Percentiles rank a stretch among this genome's conserved stretches.
phyloP scores from a whole-genome alignment of 2,888 invertebrate species.

The Nesidiocoris tenuis region DNA sequence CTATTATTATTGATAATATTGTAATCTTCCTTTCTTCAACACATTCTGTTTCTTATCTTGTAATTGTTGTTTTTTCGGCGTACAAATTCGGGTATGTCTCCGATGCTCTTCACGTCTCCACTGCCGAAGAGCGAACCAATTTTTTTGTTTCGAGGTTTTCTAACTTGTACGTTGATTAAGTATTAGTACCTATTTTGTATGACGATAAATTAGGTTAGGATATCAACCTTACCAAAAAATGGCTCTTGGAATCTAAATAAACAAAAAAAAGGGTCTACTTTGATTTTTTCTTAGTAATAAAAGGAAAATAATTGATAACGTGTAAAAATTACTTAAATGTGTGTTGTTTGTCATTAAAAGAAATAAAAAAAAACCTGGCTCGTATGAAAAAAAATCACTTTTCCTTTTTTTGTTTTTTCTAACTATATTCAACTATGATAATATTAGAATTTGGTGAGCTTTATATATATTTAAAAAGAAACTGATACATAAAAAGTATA shows the following conservation, averaged over 20 bases:
- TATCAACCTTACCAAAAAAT: constrained; percentile 47
- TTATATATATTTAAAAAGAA: constrained; percentile 34
- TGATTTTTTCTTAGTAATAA: constrained; percentile 41
- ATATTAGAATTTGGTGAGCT: constrained; percentile 37
- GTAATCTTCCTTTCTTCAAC: background rate
- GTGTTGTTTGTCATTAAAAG: constrained; percentile 37
- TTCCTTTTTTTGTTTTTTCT: constrained; percentile 26
- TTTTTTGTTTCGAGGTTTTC: background rate
- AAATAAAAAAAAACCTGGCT: constrained; percentile 37
- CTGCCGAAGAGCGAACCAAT: background rate
- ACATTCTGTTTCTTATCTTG: background rate
- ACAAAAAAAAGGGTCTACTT: constrained; percentile 41
- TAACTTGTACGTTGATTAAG: background rate
- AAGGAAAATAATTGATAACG: constrained; percentile 31
- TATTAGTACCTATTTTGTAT: constrained; percentile 15
- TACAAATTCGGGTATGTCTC: too few species aligned
- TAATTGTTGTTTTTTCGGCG: too few species aligned
- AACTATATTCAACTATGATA: constrained; percentile 35
- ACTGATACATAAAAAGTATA: constrained; percentile 38
- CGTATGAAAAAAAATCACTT: constrained; percentile 34
- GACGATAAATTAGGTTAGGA: constrained; percentile 45
- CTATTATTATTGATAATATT: background rate
- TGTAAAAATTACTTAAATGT: constrained; percentile 43
- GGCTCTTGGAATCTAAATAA: constrained; percentile 37
- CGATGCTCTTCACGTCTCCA: background rate